Conservation (phyloP, 2,797 vertebrate genomes). For the Myotis vivesi region DNA sequence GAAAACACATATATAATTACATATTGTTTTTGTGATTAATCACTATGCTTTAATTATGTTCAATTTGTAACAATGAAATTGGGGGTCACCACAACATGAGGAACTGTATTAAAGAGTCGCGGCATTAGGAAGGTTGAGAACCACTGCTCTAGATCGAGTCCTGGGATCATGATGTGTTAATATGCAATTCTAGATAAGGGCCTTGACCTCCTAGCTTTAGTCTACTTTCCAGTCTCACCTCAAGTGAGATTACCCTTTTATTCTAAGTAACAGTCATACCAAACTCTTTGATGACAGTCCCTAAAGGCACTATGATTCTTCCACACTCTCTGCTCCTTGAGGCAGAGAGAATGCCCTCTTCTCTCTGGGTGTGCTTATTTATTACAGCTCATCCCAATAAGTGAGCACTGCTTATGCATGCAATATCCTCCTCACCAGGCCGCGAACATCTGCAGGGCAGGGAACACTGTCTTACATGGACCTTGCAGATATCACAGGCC, state of each 20-base stretch:
- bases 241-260: background rate
- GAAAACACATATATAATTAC: too few species aligned
- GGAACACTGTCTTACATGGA: background rate
- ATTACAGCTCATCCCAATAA: background rate
- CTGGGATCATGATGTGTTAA: background rate
- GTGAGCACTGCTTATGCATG: background rate
- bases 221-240: background rate
- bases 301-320: background rate
- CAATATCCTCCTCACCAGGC: background rate
- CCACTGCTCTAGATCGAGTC: too few species aligned
- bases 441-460: background rate
- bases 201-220: background rate
- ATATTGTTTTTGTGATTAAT: too few species aligned
- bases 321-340: background rate
- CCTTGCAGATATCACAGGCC: background rate
- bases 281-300: background rate
- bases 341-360: background rate
- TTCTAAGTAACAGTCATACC: background rate
- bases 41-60: too few species aligned
- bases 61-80: too few species aligned
- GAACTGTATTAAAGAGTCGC: too few species aligned
- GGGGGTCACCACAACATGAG: too few species aligned
- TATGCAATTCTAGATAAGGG: background rate
- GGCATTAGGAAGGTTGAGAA: too few species aligned
- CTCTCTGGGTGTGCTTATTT: background rate